Evolutionary conservation across 2,797 vertebrate genomes (phyloP).

Genomic region (Cercopithecus diana): DNA sequence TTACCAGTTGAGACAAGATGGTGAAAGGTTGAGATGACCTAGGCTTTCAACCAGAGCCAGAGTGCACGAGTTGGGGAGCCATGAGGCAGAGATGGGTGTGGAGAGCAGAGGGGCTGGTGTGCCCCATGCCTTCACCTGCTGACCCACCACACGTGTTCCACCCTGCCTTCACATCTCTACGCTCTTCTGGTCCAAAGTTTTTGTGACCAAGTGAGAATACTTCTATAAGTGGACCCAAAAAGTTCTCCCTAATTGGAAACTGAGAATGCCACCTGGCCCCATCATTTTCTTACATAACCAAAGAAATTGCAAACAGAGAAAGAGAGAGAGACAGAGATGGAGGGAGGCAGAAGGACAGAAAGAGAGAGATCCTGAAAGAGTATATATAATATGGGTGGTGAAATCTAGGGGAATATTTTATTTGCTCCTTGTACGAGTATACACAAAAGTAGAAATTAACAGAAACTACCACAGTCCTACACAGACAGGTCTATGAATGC

Average conservation of each 20-base stretch:
- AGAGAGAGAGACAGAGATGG: too few relatives aligned
- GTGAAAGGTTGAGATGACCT: neutral
- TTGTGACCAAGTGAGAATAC: neutral
- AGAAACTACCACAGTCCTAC: neutral
- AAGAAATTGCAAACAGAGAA: neutral
- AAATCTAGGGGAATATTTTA: neutral
- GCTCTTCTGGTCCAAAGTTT: neutral
- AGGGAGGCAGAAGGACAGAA: neutral
- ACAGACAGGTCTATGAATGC: neutral
- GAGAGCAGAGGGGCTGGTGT: too few relatives aligned
- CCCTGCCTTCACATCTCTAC: neutral
- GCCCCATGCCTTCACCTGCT: neutral
- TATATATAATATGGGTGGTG: neutral
- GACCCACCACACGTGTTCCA: neutral
- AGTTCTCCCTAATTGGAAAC: slow-evolving; percentile 27
- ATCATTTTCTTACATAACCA: neutral
- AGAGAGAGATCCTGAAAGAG: neutral
- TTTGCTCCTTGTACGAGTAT: neutral
- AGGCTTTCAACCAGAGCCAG: neutral
- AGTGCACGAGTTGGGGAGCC: neutral
- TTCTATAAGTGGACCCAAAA: neutral
- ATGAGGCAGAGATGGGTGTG: neutral
- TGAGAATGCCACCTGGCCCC: neutral
- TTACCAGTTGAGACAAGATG: neutral
- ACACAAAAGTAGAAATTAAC: neutral